Base-by-base conservation (phyloP, 2,113 vertebrate species). In the Ammodramus savannarum region DNA sequence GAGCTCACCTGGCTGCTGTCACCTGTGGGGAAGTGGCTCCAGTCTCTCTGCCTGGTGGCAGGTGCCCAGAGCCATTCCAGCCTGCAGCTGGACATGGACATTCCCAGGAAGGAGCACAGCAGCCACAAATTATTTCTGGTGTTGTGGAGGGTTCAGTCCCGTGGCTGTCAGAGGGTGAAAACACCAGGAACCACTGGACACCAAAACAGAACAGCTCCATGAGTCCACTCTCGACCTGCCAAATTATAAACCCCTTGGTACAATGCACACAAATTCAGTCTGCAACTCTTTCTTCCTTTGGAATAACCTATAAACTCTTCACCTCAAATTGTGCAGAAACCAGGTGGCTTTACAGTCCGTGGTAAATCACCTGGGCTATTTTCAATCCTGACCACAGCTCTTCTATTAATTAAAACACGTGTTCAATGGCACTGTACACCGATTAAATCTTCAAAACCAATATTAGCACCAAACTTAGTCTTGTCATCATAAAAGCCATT, bases 401-500 rank as follows among this genome's bases (percentile, higher is more conserved):
- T 93, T 93, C 68, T 46, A 82, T 90, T 96, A 95, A 96, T 96
- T 89, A 81, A 96, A 95, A 65, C 48, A 71, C 85, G 54, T 74
- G 81, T 77, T 93, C 85, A 90, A 62, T 91, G 94, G 86, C 74
- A 95, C 51, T 21, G 18, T 73, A 55, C 58, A 73, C 71, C 49
- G 5, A 93, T 96, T 75, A 93, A 89, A 76, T 39, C 89, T 96
- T 95, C 85, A 80, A 93, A 95, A 73, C 85, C 69, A 73, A 46
- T 94, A 89, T 97, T 96, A 95, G 78, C 82, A 94, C 87, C 85
- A 87, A 87, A 86, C 92, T 94, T 91, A 85, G 95, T 87, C 93
- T 90, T 84, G 52, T 93, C 79, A 92, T 94, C 90, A n/a, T 96
- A 96, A 97, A 97, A 97, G 80, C 93, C 29, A 95, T 91, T 95